Percentiles rank a stretch among this genome's conserved stretches.
These are phyloP conservation scores for Porites rus DNA, from an alignment of 92 coral and sea anemone species.

Conservation along the genomic window DNA sequence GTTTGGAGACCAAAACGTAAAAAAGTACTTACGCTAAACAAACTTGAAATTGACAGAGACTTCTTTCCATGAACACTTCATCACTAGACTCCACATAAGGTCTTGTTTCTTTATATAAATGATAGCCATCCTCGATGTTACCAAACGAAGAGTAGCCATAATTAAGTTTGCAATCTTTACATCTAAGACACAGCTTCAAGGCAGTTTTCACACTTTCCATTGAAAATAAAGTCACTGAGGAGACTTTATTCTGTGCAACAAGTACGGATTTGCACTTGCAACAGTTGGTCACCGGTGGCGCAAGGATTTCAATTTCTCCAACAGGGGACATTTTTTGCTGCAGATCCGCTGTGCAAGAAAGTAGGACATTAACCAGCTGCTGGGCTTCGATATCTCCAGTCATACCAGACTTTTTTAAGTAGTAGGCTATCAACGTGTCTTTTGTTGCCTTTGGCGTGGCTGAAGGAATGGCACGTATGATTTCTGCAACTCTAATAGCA, in stretches of 20 bases:
- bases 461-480: conserved; percentile 2
- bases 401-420: not conserved
- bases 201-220: conserved; percentile 15
- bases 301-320: not conserved
- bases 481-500: not conserved
- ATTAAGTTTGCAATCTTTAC: conserved; percentile 15
- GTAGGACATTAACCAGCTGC: not conserved
- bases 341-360: not conserved
- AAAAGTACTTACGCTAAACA: conserved; percentile 30
- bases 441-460: conserved; percentile 9
- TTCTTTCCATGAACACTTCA: conserved; percentile 24
- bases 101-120: conserved; percentile 22
- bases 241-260: conserved; percentile 2
- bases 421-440: not conserved
- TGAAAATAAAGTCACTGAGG: not conserved
- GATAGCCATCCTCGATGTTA: conserved; percentile 15
- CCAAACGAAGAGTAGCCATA: conserved; percentile 34
- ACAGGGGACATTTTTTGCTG: not conserved
- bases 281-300: not conserved
- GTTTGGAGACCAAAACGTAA: not conserved
- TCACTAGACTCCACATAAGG: conserved; percentile 34
- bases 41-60: conserved; percentile 32
- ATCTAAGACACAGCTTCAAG: conserved; percentile 16
- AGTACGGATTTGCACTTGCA: not conserved
- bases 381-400: not conserved